These are phyloP conservation scores for Balaeniceps rex DNA, from an alignment of 2,113 vertebrate genomes.

Conservation along the genomic window DNA sequence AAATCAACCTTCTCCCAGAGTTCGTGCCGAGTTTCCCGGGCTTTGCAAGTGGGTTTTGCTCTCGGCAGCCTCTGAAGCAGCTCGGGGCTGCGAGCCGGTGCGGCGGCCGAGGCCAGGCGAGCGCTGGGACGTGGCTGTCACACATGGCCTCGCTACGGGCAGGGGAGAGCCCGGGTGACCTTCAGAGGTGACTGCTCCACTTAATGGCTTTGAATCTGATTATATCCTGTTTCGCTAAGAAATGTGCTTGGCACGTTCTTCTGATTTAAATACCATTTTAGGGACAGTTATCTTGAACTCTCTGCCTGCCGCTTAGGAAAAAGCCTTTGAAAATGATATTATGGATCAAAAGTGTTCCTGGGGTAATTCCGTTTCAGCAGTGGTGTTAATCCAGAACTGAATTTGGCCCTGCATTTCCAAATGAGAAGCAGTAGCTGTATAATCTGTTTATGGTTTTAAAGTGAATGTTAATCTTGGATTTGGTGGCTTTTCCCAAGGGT, in stretches of 20 bases:
- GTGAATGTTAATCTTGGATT: conserved; percentile 58
- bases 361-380: conserved; percentile 26
- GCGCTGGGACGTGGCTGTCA: background rate
- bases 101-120: background rate
- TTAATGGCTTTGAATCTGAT: conserved; percentile 39
- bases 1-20: background rate
- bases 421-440: conserved; percentile 38
- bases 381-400: conserved; percentile 45
- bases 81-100: background rate
- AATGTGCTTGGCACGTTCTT: conserved; percentile 14
- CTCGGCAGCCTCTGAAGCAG: background rate
- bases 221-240: background rate
- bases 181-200: conserved; percentile 37
- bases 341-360: conserved; percentile 28
- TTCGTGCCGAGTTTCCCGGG: rapidly evolving
- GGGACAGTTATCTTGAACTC: conserved; percentile 32
- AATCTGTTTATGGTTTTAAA: conserved; percentile 64
- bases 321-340: conserved; percentile 50
- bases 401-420: conserved; percentile 41
- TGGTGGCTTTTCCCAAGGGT: conserved; percentile 35
- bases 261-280: background rate
- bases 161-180: background rate
- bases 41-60: background rate
- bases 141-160: background rate
- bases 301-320: background rate